Evolutionary conservation across 2,888 invertebrate species (phyloP), one percentile per base, ranked within the genome.

Genomic region (Barypeithes pellucidus): DNA sequence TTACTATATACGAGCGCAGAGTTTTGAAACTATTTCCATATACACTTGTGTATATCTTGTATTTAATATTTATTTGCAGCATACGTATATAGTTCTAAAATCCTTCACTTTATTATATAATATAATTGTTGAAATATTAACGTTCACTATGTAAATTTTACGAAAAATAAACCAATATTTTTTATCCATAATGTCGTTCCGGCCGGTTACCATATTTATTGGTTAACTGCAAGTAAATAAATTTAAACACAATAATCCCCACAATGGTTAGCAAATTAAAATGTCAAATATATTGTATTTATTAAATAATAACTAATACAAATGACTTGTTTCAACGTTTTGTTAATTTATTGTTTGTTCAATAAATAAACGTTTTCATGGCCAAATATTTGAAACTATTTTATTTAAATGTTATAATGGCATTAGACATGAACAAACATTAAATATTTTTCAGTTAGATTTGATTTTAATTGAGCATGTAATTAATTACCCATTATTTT

Each of bases 321-420:
- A 33, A 57, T 33, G 18, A 33, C 24, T 33, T 33, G 33, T 33
- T 57, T 18, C 33, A 8, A 16, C 16, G 7, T 14, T 1, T 2
- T 8, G 54, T 16, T 29, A 57, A 33, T 57, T 57, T 29, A 57
- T 33, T 33, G 14, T 54, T 54, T 33, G 16, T 7, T 24, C 8
- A 57, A 57, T 33, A 57, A 57, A 57, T 57, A 57, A 33, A 29
- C 24, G 3, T 12, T 29, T 52, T 29, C 52, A 52, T 29, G 52
- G 52, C 14, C n/a, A 24, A 52, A 52, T n/a, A 52, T 8, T 52
- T 24, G 11, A 24, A 52, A n/a, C 20, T 20, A 47, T 18, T 47
- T 52, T 24, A 52, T 52, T n/a, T 29, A 1, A 52, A 29, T 29
- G n/a, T n/a, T n/a, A n/a, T n/a, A n/a, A n/a, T n/a, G n/a, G n/a